Evolutionary conservation across 2,797 vertebrate species (phyloP).

Genomic region (Neostethus bicornis): DNA sequence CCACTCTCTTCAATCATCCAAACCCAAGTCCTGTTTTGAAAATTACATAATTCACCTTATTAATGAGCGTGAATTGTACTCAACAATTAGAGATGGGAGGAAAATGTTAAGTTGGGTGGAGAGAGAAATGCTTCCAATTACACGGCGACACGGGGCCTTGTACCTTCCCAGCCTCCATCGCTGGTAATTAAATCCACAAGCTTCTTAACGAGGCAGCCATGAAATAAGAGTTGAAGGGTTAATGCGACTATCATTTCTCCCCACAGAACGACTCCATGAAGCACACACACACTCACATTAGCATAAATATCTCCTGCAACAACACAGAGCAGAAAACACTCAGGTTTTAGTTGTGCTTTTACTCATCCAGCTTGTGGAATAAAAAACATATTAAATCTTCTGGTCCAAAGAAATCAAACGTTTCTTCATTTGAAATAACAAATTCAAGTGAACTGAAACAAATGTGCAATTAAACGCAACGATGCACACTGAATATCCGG

Average conservation of each 20-base stretch:
- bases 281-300: constrained; percentile 43
- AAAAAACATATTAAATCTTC: not conserved
- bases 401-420: not conserved
- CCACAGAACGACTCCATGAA: constrained; percentile 66
- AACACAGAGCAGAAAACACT: constrained; percentile 23
- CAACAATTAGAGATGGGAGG: constrained; percentile 75
- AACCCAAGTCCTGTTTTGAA: constrained; percentile 65
- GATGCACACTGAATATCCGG: not conserved
- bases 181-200: constrained; percentile 75
- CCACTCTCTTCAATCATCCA: constrained; percentile 39
- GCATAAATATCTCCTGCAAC: constrained; percentile 55
- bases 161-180: constrained; percentile 69
- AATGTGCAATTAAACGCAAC: constrained; percentile 7
- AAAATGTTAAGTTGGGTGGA: constrained; percentile 77
- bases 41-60: constrained; percentile 77
- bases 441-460: not conserved
- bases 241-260: constrained; percentile 77
- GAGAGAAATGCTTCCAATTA: constrained; percentile 75
- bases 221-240: constrained; percentile 79
- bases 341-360: not conserved
- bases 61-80: constrained; percentile 74
- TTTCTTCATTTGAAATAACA: constrained; percentile 1
- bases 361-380: not conserved
- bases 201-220: constrained; percentile 76
- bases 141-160: constrained; percentile 72